Percentiles rank a stretch among this genome's conserved stretches.
Evolutionary conservation across 2,113 vertebrate species (phyloP).

Genomic region (Sorex fumeus): DNA sequence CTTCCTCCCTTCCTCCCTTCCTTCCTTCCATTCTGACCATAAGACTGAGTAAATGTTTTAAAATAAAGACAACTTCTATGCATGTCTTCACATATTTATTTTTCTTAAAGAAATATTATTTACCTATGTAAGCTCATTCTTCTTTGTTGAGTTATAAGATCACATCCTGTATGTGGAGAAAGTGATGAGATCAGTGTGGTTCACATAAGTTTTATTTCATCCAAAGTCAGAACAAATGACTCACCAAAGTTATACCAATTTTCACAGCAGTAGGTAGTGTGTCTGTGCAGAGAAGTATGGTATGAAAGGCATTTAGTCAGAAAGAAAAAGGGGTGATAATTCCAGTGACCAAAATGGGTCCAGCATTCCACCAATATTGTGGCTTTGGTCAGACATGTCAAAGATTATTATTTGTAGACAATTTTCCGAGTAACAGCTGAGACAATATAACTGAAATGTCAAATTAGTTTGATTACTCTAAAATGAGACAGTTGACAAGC

Average conservation of each 20-base stretch:
- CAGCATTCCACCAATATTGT: not conserved
- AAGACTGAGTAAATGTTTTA: not conserved
- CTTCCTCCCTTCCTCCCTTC: too few relatives aligned
- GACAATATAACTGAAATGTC: constrained; percentile 18
- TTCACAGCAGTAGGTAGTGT: constrained; percentile 65
- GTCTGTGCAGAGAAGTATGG: constrained; percentile 41
- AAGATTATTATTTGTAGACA: constrained; percentile 51
- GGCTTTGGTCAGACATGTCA: constrained; percentile 53
- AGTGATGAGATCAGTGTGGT: constrained; percentile 55
- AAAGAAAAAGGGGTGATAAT: constrained; percentile 1
- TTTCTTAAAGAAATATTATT: constrained; percentile 52
- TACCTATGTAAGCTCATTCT: not conserved
- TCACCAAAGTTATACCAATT: constrained; percentile 69
- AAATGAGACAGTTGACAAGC: constrained; percentile 65
- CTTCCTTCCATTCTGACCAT: too few relatives aligned
- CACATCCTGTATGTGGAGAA: constrained; percentile 3
- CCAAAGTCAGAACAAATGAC: constrained; percentile 65
- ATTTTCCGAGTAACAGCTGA: constrained; percentile 33
- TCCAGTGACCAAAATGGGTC: not conserved
- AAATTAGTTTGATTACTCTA: constrained; percentile 59
- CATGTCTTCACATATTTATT: not conserved
- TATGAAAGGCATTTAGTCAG: constrained; percentile 59
- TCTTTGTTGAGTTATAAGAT: constrained; percentile 49
- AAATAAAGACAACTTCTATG: constrained; percentile 19
- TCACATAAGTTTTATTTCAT: constrained; percentile 65